These are phyloP conservation scores for Epinotia demarniana DNA, from an alignment of 2,888 invertebrate species.

Conservation along the genomic window DNA sequence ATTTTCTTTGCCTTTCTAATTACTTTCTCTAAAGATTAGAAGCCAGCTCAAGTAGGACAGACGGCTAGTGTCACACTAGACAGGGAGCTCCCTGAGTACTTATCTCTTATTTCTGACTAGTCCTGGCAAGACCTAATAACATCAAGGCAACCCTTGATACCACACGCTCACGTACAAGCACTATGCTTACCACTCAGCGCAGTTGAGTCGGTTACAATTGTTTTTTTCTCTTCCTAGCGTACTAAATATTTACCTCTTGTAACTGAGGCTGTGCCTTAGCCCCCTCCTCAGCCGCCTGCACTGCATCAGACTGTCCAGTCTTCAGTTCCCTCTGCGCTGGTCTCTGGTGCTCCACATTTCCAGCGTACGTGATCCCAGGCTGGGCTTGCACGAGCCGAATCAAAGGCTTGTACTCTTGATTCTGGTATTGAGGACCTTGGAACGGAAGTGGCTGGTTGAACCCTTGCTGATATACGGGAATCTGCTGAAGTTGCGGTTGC, in stretches of 20 bases:
- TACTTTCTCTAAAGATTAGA: too few relatives aligned
- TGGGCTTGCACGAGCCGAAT: constrained; percentile 47
- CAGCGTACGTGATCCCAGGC: constrained; percentile 45
- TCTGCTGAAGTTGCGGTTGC: constrained; percentile 47
- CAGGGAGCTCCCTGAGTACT: too few relatives aligned
- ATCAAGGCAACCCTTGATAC: too few relatives aligned
- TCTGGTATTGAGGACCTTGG: constrained; percentile 44
- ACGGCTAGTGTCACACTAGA: too few relatives aligned
- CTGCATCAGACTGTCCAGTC: constrained; percentile 48
- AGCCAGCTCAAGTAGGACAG: too few relatives aligned
- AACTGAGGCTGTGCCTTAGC: constrained; percentile 21
- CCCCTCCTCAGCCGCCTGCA: constrained; percentile 47
- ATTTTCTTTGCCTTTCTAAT: too few relatives aligned
- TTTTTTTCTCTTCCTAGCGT: too few relatives aligned
- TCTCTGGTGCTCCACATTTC: constrained; percentile 46
- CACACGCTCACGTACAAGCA: too few relatives aligned
- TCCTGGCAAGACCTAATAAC: too few relatives aligned
- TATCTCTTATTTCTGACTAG: too few relatives aligned
- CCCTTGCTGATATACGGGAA: constrained; percentile 45
- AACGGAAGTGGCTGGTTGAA: constrained; percentile 46
- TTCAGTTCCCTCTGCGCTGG: constrained; percentile 50
- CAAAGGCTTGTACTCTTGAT: constrained; percentile 46
- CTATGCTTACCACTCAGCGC: too few relatives aligned
- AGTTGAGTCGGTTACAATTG: too few relatives aligned
- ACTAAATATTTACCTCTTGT: constrained; percentile 8